Evolutionary conservation across 2,113 vertebrate species (phyloP).

Genomic region (Prionailurus bengalensis): DNA sequence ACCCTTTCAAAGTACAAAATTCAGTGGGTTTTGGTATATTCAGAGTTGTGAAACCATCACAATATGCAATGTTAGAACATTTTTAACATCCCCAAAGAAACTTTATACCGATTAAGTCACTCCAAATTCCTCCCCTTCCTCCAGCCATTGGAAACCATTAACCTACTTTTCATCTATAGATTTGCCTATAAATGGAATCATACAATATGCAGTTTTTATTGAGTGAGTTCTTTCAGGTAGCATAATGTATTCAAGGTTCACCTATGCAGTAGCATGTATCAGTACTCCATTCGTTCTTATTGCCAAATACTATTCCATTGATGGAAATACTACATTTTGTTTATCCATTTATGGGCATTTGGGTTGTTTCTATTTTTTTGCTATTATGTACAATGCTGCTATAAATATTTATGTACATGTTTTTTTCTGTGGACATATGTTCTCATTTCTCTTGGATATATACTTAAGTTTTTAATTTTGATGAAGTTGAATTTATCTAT

Average conservation of each 20-base stretch:
- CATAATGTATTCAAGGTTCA: background rate
- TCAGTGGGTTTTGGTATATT: background rate
- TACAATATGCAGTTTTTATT: background rate
- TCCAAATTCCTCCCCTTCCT: background rate
- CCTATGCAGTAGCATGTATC: background rate
- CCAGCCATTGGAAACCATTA: background rate
- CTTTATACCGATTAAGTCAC: background rate
- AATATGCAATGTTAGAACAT: constrained; percentile 41
- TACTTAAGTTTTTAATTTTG: background rate
- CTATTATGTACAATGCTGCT: background rate
- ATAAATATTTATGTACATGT: background rate
- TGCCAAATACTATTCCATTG: background rate
- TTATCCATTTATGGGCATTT: background rate
- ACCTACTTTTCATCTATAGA: background rate
- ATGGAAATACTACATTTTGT: background rate
- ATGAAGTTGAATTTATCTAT: background rate
- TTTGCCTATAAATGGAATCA: background rate
- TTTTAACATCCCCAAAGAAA: constrained; percentile 19
- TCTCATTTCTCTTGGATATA: constrained; percentile 28
- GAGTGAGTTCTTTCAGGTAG: background rate
- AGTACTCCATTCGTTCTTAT: background rate
- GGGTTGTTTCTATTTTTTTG: background rate
- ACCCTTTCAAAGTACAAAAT: background rate
- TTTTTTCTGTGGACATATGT: background rate
- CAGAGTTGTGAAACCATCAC: background rate